Conservation (phyloP, 2,888 invertebrate genomes). For the Conus canariensis region DNA sequence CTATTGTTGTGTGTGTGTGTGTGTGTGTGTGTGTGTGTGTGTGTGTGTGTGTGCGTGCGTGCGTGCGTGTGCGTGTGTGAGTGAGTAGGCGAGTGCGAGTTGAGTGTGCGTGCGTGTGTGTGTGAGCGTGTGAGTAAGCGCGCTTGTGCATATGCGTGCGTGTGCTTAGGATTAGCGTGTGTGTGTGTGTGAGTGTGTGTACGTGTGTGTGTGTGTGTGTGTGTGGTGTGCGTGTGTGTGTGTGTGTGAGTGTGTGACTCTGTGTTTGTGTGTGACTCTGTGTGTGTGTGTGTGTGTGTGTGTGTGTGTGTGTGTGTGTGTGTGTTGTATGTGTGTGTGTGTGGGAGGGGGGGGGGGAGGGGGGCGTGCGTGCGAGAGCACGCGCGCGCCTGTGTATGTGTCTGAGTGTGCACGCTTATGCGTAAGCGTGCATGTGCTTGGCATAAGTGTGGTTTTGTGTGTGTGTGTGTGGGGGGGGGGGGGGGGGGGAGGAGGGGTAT, state of each 20-base stretch:
- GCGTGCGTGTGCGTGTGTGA: not conserved
- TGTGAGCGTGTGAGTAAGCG: not conserved
- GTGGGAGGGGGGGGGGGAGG: too few relatives aligned
- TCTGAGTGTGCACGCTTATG: not conserved
- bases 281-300: too few relatives aligned
- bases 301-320: too few relatives aligned
- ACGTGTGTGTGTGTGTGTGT: not conserved
- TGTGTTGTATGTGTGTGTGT: not conserved
- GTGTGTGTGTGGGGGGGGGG: too few relatives aligned
- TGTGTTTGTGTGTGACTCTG: too few relatives aligned
- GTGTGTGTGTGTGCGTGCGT: not conserved
- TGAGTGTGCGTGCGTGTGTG: not conserved
- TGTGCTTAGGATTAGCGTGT: not conserved
- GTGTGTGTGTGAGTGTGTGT: not conserved
- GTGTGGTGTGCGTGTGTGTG: too few relatives aligned
- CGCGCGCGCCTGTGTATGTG: not conserved
- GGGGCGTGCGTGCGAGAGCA: not conserved
- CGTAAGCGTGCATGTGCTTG: too few relatives aligned
- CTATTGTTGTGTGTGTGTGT: too few relatives aligned
- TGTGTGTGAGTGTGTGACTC: too few relatives aligned
- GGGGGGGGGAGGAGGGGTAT: too few relatives aligned
- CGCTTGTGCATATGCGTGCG: not conserved
- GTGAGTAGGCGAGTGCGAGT: not conserved
- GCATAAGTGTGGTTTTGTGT: too few relatives aligned
- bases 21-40: not conserved